Base-by-base conservation (phyloP, 92 coral and sea anemone genomes). In the Anthopleura xanthogrammica region DNA sequence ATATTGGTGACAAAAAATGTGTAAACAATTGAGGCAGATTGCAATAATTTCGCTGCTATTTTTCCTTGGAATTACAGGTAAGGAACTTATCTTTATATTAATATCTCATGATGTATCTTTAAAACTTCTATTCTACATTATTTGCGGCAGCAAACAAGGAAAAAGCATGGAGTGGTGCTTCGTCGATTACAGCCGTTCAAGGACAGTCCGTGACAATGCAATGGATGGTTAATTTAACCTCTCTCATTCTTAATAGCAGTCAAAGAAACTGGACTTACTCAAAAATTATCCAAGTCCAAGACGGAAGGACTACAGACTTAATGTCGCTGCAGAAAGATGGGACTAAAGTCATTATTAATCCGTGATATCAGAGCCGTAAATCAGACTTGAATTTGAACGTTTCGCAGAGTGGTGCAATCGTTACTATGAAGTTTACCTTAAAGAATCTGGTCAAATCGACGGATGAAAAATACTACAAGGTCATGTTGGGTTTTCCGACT, bases 381-480 rank as follows among this genome's bases (percentile, higher is more conserved):
- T 68, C 73, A 22, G 73, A 68, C 73, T 68, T 68, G 41, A 68
- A 23, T 23, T 68, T 68, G 73, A 68, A 68, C 12, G 16, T 68
- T 29, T 23, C 73, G 13, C 73, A 68, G 42, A 29, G 4, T 68
- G 73, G 41, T 68, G 12, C 73, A 8, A 68, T 16, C 3, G 73
- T 68, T 23, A 68, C 41, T 9, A 68, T 68, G 24, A 68, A 23
- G 73, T 68, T 68, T 68, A 68, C 73, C 40, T 24, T 68, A 13
- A 23, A 29, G 24, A 24, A 68, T 68, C 24, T 68, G 29, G 5
- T 68, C 41, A 68, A 42, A 29, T 68, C 42, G 73, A 68, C 5
- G 40, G 73, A 68, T 29, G 73, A 68, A 4, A 68, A 68, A 68
- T 16, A 68, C 41, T 68, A 68, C 73, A 68, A 68, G 16, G 16